Evolutionary conservation across 2,797 vertebrate genomes (phyloP), one percentile per base, ranked within the genome.

Genomic region (Protonibea diacanthus): DNA sequence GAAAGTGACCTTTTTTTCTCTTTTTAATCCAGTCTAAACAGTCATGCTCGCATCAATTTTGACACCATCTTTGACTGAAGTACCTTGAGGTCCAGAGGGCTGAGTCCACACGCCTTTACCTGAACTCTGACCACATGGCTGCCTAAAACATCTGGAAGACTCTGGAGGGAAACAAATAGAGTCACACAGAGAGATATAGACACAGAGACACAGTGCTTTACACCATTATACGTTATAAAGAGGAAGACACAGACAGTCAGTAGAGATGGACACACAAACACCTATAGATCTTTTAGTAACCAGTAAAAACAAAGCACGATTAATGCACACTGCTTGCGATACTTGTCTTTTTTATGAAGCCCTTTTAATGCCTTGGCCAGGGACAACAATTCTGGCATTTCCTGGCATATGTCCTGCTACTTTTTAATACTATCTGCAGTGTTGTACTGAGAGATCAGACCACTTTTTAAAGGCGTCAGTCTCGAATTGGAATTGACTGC

Each of bases 81-180:
- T 45, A 99, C 97, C 96, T 97, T 93, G 18, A 94, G 90, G 86
- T 99, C 96, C 89, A 99, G 87, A 1, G 94, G 89, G 92, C 96
- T 98, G 25, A 99, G 95, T 21, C 97, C 97, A 94, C 98, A 99
- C 12, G 96, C 97, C 93, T 97, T 98, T 18, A 99, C 96, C 91
- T 97, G 96, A 77, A 99, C 91, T 86, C 97, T 96, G 90, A 99
- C 96, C 38, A 96, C 91, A 73, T 97, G 94, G 57, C 93, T 95
- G 15, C 91, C 85, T 44, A 94, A 62, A 61, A 84, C 48, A 72
- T 95, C 91, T 42, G 95, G 88, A 58, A 90, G 93, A 86, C 92
- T 95, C 98, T 99, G 92, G 27, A 72, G 5, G 42, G 21, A 61
- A 61, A 79, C 23, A 68, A 3, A 18, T 1, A 25, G 1, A 56